Evolutionary conservation across 2,888 invertebrate species (phyloP).

Genomic region (Pemphredon lugubris): DNA sequence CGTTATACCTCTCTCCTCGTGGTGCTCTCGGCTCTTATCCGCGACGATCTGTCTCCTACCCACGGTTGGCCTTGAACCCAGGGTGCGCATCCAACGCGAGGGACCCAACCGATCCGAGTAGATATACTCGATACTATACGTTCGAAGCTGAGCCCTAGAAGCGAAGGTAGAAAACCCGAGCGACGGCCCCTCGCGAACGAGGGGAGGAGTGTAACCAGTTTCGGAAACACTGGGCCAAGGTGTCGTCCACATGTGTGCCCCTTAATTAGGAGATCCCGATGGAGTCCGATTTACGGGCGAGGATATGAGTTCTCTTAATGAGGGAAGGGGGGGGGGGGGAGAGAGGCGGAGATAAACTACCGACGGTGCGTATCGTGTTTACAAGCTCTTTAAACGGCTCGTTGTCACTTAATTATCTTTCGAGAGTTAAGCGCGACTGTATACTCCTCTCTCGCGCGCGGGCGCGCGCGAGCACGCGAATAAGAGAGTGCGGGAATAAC

Average conservation of each 20-base stretch:
- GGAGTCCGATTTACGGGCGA: slow-evolving; percentile 54
- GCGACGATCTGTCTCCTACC: slow-evolving; percentile 67
- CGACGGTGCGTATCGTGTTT: slow-evolving; percentile 49
- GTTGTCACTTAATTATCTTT: slow-evolving; percentile 58
- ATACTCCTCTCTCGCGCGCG: neutral
- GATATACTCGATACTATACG: slow-evolving; percentile 1
- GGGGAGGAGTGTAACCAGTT: slow-evolving; percentile 31
- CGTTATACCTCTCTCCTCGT: slow-evolving; percentile 54
- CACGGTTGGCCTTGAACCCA: slow-evolving; percentile 60
- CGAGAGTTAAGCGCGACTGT: slow-evolving; percentile 8
- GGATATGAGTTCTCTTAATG: slow-evolving; percentile 52
- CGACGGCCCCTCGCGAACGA: neutral
- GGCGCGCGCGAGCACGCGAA: neutral
- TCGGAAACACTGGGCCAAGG: slow-evolving; percentile 35
- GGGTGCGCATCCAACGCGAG: slow-evolving; percentile 48
- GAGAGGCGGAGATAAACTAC: slow-evolving; percentile 56
- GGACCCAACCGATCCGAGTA: slow-evolving; percentile 8
- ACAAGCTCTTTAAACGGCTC: slow-evolving; percentile 57
- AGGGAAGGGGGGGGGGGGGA: no score
- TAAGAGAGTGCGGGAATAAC: neutral
- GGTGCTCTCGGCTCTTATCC: slow-evolving; percentile 49
- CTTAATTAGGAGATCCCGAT: slow-evolving; percentile 59
- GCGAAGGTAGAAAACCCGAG: neutral
- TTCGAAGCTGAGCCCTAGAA: neutral
- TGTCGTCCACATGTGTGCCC: slow-evolving; percentile 52